Evolutionary conservation across 2,888 invertebrate genomes (phyloP).

Genomic region (Diarsia mendica): DNA sequence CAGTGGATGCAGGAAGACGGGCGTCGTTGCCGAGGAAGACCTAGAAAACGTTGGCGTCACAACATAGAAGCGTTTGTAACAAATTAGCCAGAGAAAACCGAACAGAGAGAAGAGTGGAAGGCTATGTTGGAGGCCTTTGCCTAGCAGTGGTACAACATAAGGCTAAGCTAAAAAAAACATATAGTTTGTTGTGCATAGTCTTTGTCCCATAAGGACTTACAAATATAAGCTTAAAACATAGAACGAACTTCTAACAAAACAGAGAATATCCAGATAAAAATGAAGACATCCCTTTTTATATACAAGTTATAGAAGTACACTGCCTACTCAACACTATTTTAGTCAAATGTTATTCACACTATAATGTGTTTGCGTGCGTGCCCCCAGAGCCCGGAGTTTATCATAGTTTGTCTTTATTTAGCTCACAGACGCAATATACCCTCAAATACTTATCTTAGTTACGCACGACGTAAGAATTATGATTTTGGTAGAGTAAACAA

Average conservation of each 20-base stretch:
- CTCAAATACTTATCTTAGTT: constrained; percentile 42
- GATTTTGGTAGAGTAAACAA: constrained; percentile 38
- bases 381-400: constrained; percentile 54
- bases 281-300: background rate
- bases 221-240: background rate
- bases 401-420: constrained; percentile 58
- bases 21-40: no score
- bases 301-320: background rate
- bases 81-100: no score
- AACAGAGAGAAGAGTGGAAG: no score
- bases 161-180: no score
- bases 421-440: constrained; percentile 44
- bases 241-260: background rate
- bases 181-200: background rate
- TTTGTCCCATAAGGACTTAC: no score
- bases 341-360: constrained; percentile 12
- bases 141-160: no score
- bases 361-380: constrained; percentile 38
- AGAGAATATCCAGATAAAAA: background rate
- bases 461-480: constrained; percentile 42
- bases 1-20: no score
- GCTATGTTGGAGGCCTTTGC: no score
- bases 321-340: constrained; percentile 5
- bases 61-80: no score
- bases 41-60: no score